Percentiles rank a stretch among this genome's conserved stretches.
Conservation (phyloP, 2,888 invertebrate species). For the Apantesis nais region DNA sequence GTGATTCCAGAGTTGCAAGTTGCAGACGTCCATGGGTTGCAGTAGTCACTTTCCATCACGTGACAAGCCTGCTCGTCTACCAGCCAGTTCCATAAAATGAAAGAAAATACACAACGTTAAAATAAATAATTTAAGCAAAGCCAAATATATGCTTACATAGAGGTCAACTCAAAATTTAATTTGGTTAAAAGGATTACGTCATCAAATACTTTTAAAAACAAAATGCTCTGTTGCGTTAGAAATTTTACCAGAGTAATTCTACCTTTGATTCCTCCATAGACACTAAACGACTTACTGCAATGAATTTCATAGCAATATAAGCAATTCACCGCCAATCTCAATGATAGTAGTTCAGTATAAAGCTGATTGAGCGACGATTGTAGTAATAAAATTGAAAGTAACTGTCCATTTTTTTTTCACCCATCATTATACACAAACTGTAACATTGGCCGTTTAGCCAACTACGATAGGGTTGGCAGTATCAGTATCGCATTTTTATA, state of each 20-base stretch:
- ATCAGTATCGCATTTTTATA: neutral
- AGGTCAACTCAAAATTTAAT: neutral
- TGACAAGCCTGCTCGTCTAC: too few relatives aligned
- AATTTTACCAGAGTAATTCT: neutral
- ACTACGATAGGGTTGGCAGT: slow-evolving; percentile 20
- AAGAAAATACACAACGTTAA: neutral
- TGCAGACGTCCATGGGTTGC: too few relatives aligned
- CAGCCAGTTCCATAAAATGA: too few relatives aligned
- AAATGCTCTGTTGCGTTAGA: neutral
- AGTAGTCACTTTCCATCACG: too few relatives aligned
- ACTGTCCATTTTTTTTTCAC: slow-evolving; percentile 43
- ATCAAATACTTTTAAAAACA: neutral
- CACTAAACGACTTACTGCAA: slow-evolving; percentile 2
- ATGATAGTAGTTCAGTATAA: slow-evolving; percentile 10
- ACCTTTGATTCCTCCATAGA: neutral
- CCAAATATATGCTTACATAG: too few relatives aligned
- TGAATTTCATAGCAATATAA: slow-evolving; percentile 11
- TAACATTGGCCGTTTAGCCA: slow-evolving; percentile 33
- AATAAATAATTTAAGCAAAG: neutral
- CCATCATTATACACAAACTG: slow-evolving; percentile 41
- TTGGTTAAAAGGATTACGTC: neutral
- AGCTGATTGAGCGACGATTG: slow-evolving; percentile 26
- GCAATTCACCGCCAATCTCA: slow-evolving; percentile 6
- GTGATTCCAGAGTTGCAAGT: too few relatives aligned
- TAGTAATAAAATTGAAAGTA: slow-evolving; percentile 45